Evolutionary conservation across 2,113 vertebrate species (phyloP), one percentile per base, ranked within the genome.

Genomic region (Elephas maximus): DNA sequence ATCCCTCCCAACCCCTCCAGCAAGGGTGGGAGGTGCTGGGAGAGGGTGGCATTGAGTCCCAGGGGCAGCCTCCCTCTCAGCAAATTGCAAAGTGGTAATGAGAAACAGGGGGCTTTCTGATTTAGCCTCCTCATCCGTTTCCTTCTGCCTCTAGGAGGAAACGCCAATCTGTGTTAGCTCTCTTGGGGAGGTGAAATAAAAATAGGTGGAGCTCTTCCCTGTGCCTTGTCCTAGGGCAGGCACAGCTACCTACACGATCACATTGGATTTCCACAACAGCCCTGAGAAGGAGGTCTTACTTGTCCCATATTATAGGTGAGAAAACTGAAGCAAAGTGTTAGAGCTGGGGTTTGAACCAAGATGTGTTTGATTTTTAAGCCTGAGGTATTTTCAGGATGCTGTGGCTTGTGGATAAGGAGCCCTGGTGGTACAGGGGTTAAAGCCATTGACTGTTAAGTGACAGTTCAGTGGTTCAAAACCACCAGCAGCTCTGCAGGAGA

Each of bases 51-150:
- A 5, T 15, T 20, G 90, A 92, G 73, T 77, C 65, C 65, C 85
- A 60, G 84, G 92, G 92, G 60, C 87, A 88, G 83, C 45, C 62
- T 92, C 53, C 26, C 65, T 77, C 85, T 97, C 45, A 76, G 95
- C 71, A 85, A 96, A 92, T 53, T 94, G 88, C 69, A 82, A 87
- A 96, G 87, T 81, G 95, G 87, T 95, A 78, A 95, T 84, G 90
- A 97, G 95, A 97, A 82, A 65, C 73, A 12, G 62, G 90, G 90
- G 30, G n/a, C 71, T 96, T 97, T 95, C 92, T 71, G 71, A 95
- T 89, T 92, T 76, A 30, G 14, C 21, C 67, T 65, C 77, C 24
- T 73, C 85, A 45, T 74, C 85, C 73, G 21, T 79, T 80, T 93
- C 78, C 90, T 95, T 45, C 73, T 84, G 45, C 74, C 69, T 78